Conservation (phyloP, 2,888 invertebrate species). For the Melikaiella ostensackeni region DNA sequence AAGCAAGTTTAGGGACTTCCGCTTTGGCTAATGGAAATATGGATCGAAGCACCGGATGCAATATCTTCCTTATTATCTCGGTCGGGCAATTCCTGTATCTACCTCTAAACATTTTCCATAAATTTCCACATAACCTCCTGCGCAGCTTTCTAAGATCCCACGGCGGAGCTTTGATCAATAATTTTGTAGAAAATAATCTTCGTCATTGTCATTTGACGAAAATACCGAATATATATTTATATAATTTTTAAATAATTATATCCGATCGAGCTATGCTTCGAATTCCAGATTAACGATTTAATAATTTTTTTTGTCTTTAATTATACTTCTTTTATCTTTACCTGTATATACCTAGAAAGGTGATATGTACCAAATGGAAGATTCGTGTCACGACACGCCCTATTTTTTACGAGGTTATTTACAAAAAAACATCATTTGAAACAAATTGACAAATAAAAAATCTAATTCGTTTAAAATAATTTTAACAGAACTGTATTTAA, state of each 20-base stretch:
- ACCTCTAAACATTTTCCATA: conserved; percentile 25
- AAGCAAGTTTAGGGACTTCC: not conserved
- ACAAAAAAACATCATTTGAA: not conserved
- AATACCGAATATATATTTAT: conserved; percentile 47
- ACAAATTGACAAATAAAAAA: not conserved
- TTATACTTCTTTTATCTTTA: conserved; percentile 52
- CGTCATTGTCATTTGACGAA: conserved; percentile 50
- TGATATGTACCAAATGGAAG: conserved; percentile 78
- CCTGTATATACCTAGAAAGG: conserved; percentile 59
- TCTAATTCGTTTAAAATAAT: not conserved
- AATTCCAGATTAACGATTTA: conserved; percentile 29
- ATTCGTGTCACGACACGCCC: conserved; percentile 69
- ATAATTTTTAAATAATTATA: conserved; percentile 5
- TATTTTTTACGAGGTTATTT: conserved; percentile 16
- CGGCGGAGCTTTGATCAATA: not conserved
- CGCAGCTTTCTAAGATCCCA: conserved; percentile 14
- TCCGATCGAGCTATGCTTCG: conserved; percentile 20
- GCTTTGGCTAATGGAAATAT: conserved; percentile 25
- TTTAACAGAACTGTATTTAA: not conserved
- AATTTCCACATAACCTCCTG: conserved; percentile 4
- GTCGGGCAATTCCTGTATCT: conserved; percentile 8
- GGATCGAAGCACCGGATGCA: conserved; percentile 38
- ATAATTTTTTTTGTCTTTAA: conserved; percentile 41
- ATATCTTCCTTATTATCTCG: conserved; percentile 37
- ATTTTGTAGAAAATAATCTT: conserved; percentile 57